Conservation (phyloP, 2,888 invertebrate genomes). For the Globia sparganii region DNA sequence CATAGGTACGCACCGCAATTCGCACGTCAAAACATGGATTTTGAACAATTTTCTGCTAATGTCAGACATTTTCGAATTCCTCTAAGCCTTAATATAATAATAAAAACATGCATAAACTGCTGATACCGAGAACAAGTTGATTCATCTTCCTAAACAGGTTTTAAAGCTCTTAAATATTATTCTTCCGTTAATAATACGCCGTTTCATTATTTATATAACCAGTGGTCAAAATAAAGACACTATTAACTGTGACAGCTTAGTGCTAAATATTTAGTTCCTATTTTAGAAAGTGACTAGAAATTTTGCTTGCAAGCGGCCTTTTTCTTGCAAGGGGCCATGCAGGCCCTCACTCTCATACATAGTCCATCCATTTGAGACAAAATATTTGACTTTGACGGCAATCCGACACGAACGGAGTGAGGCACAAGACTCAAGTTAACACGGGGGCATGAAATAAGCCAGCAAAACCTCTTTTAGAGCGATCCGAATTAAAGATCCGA, state of each 20-base stretch:
- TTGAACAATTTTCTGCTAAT: background rate
- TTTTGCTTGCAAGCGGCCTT: no score
- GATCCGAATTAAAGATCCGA: no score
- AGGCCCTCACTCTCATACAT: background rate
- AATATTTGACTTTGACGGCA: no score
- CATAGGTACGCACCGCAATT: no score
- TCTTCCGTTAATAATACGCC: slow-evolving; percentile 1
- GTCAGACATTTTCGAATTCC: background rate
- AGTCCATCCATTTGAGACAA: no score
- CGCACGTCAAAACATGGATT: background rate
- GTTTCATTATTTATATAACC: slow-evolving; percentile 1
- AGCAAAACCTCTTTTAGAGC: no score
- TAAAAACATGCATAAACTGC: background rate
- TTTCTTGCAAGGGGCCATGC: background rate
- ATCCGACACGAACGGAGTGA: no score
- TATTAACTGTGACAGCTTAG: background rate
- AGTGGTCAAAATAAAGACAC: background rate
- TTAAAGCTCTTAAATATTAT: slow-evolving; percentile 3
- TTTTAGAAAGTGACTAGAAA: background rate
- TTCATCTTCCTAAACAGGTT: slow-evolving; percentile 19
- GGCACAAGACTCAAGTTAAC: no score
- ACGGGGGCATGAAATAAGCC: no score
- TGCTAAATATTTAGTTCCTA: background rate
- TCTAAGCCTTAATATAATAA: background rate
- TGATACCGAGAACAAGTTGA: slow-evolving; percentile 5